Percentiles rank a stretch among this genome's conserved stretches.
Evolutionary conservation across 2,113 vertebrate species (phyloP).

Genomic region (Mesocricetus auratus): DNA sequence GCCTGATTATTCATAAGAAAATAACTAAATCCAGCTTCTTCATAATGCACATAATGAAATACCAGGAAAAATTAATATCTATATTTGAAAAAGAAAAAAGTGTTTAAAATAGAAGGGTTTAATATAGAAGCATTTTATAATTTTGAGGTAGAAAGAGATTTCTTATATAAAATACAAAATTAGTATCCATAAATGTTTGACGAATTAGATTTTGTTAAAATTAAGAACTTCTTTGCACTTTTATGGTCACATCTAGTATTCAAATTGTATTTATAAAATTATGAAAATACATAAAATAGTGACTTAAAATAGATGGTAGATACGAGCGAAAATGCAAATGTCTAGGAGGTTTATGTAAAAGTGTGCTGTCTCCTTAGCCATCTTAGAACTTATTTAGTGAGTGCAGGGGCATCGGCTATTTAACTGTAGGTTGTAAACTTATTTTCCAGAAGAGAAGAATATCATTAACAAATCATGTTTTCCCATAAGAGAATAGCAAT

Average conservation of each 20-base stretch:
- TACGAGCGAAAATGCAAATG: not conserved
- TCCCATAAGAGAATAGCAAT: not conserved
- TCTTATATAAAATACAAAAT: constrained; percentile 35
- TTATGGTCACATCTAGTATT: not conserved
- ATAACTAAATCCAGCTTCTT: not conserved
- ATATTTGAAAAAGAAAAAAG: constrained; percentile 1
- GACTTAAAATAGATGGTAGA: not conserved
- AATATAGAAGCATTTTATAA: not conserved
- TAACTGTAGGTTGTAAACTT: not conserved
- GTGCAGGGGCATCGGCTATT: not conserved
- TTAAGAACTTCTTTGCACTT: not conserved
- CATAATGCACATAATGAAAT: not conserved
- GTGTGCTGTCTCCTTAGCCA: not conserved
- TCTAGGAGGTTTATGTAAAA: constrained; percentile 31
- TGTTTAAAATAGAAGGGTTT: not conserved
- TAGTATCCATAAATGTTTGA: not conserved
- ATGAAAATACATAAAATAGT: not conserved
- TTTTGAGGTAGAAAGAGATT: not conserved
- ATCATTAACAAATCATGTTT: not conserved
- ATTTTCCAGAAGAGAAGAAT: not conserved
- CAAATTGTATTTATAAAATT: constrained; percentile 37
- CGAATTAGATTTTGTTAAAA: constrained; percentile 50
- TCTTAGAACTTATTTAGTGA: not conserved
- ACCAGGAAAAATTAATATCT: not conserved
- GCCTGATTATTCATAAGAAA: constrained; percentile 6